phyloP scores from a whole-genome alignment of 2,113 vertebrate species.

The Paralichthys olivaceus region DNA sequence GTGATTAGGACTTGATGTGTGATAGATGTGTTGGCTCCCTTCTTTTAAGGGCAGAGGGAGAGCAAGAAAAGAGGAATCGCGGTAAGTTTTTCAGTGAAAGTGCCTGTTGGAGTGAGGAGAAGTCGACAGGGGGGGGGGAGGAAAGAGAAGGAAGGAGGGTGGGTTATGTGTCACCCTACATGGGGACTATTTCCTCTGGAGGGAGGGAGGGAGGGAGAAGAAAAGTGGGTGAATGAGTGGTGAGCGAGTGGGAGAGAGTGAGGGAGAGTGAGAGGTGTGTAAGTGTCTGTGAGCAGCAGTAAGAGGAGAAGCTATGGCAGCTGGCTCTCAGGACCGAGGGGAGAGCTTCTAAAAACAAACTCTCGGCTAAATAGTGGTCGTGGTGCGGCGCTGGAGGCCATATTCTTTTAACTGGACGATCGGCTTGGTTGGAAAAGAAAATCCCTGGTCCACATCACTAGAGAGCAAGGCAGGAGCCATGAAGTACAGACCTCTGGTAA shows the following conservation, averaged over 20 bases:
- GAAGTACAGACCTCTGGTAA: conserved; percentile 80
- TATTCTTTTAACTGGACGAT: conserved; percentile 46
- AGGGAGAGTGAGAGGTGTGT: conserved; percentile 40
- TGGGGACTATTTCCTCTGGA: conserved; percentile 64
- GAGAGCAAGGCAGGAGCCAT: conserved; percentile 59
- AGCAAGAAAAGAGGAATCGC: not conserved
- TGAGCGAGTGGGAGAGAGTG: conserved; percentile 19
- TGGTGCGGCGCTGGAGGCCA: conserved; percentile 50
- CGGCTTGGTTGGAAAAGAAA: not conserved
- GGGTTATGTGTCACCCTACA: conserved; percentile 64
- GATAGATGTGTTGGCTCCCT: not conserved
- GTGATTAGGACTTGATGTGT: conserved; percentile 19
- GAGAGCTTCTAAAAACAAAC: conserved; percentile 75
- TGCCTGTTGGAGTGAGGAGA: conserved; percentile 31
- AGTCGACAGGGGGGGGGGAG: conserved; percentile 9
- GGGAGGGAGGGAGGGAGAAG: conserved; percentile 20
- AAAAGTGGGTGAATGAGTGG: conserved; percentile 50
- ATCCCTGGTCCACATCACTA: not conserved
- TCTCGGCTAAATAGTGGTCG: conserved; percentile 45
- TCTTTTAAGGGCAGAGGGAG: conserved; percentile 1
- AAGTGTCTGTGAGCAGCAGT: conserved; percentile 42
- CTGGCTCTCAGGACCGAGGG: conserved; percentile 63
- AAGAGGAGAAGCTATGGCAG: conserved; percentile 73
- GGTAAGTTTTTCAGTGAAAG: conserved; percentile 6
- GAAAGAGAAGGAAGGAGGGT: conserved; percentile 15